phyloP scores from a whole-genome alignment of 2,888 invertebrate genomes.

The Sericinus montela region DNA sequence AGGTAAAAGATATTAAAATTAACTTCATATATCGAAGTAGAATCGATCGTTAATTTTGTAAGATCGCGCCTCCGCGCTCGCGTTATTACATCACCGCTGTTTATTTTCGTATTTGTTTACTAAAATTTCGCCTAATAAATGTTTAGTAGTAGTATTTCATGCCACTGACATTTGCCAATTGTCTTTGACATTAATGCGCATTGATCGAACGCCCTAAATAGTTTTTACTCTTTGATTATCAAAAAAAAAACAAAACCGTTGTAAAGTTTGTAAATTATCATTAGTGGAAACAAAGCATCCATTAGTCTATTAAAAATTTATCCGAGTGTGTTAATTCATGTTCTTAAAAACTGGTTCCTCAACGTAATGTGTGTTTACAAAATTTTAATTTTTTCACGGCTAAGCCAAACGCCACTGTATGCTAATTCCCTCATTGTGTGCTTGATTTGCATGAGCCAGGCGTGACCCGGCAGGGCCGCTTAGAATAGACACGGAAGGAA shows the following conservation, averaged over 20 bases:
- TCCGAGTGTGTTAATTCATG: neutral
- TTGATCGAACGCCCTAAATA: constrained; percentile 24
- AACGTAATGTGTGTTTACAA: constrained; percentile 32
- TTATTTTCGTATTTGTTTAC: constrained; percentile 66
- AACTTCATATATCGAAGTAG: constrained; percentile 44
- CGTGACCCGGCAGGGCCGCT: constrained; percentile 61
- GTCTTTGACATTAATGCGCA: constrained; percentile 55
- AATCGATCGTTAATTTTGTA: constrained; percentile 54
- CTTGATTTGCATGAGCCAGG: constrained; percentile 63
- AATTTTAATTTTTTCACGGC: constrained; percentile 22
- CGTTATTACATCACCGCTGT: constrained; percentile 57
- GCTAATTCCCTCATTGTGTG: constrained; percentile 60
- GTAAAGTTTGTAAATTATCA: no score
- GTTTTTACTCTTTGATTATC: constrained; percentile 29
- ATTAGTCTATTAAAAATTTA: no score
- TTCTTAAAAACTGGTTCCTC: constrained; percentile 26
- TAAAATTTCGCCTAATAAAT: constrained; percentile 51
- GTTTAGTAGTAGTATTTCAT: constrained; percentile 57
- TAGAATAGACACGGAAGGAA: constrained; percentile 76
- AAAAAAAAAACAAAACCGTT: no score
- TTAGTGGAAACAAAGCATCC: no score
- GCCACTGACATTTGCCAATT: constrained; percentile 70
- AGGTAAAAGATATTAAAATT: constrained; percentile 47
- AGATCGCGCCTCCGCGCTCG: constrained; percentile 43
- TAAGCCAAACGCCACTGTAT: constrained; percentile 39